Evolutionary conservation across 2,797 vertebrate species (phyloP).

Genomic region (Acomys russatus): DNA sequence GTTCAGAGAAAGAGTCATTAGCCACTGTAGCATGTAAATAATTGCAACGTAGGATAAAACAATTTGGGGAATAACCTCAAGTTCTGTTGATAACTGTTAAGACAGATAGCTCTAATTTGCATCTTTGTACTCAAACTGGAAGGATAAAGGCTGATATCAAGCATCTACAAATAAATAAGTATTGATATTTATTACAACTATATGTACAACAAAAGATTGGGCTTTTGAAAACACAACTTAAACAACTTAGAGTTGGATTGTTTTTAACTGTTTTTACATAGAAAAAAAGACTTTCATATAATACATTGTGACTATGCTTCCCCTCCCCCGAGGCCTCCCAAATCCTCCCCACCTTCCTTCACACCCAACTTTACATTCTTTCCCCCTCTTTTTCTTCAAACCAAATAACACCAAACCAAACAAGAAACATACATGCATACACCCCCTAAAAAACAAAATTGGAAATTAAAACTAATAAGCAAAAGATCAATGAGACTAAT

Average conservation of each 20-base stretch:
- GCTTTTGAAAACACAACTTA: not conserved
- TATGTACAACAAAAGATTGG: not conserved
- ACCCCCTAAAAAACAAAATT: not conserved
- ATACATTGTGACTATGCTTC: not conserved
- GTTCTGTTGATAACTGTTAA: not conserved
- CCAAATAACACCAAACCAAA: too few relatives aligned
- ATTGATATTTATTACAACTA: not conserved
- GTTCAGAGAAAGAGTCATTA: not conserved
- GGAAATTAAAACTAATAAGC: not conserved
- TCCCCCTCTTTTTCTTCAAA: not conserved
- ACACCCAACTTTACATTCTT: not conserved
- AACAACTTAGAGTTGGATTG: not conserved
- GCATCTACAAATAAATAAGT: not conserved
- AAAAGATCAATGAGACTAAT: not conserved
- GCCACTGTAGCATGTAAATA: not conserved
- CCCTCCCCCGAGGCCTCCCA: not conserved
- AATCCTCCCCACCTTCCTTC: not conserved
- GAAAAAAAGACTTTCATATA: not conserved
- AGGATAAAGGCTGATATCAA: not conserved
- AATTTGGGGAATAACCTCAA: not conserved
- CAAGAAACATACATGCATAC: not conserved
- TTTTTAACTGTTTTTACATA: not conserved
- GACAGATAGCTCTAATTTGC: not conserved
- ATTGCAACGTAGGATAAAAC: not conserved
- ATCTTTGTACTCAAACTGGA: not conserved